These are phyloP conservation scores for Syrrhaptes paradoxus DNA, from an alignment of 2,113 vertebrate genomes.

Conservation along the genomic window DNA sequence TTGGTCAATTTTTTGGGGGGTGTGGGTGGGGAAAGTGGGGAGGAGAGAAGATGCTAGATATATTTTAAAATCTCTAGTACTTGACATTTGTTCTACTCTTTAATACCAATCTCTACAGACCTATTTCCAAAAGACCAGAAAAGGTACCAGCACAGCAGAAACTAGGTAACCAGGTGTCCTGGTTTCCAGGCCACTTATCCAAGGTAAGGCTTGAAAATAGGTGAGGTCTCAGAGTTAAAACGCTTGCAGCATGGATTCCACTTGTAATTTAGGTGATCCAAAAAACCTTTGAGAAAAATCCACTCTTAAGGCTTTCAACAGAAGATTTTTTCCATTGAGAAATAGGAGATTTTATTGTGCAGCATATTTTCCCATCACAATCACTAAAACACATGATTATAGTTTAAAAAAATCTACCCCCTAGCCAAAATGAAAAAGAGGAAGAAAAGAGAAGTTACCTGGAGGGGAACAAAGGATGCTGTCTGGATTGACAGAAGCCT, in stretches of 20 bases:
- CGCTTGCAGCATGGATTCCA: background rate
- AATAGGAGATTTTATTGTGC: background rate
- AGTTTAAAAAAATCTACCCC: background rate
- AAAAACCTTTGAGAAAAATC: background rate
- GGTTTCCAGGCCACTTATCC: background rate
- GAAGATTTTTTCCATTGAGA: background rate
- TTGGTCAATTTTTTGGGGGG: constrained; percentile 12
- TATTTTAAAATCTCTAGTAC: background rate
- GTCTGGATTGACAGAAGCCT: constrained; percentile 94
- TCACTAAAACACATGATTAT: background rate
- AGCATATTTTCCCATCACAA: background rate
- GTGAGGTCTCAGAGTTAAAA: background rate
- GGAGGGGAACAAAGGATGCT: constrained; percentile 88
- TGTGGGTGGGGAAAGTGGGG: constrained; percentile 26
- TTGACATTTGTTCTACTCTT: constrained; percentile 8
- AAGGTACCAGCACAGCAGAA: background rate
- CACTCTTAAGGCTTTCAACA: background rate
- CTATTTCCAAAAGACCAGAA: background rate
- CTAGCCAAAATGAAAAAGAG: background rate
- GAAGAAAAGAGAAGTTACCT: constrained; percentile 68
- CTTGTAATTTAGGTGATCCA: background rate
- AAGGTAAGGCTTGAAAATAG: background rate
- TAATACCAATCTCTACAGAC: background rate
- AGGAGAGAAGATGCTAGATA: background rate
- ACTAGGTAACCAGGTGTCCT: background rate